These are phyloP conservation scores for Pasiphila rectangulata DNA, from an alignment of 2,888 invertebrate genomes.

Conservation along the genomic window DNA sequence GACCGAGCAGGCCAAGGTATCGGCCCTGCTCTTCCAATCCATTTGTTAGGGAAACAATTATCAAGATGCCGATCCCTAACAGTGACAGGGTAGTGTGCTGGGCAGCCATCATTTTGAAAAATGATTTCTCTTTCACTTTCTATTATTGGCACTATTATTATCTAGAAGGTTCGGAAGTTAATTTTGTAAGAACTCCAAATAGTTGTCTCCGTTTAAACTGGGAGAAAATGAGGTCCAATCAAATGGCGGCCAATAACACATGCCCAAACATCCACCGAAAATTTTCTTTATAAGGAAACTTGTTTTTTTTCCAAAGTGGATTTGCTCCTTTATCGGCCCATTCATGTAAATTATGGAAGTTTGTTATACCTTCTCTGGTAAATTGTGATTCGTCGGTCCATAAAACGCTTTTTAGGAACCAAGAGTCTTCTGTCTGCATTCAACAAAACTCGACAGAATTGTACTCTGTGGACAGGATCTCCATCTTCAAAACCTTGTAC, in stretches of 20 bases:
- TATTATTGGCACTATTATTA: not conserved
- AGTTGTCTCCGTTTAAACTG: not conserved
- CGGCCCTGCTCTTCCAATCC: conserved; percentile 8
- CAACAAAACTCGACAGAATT: no score
- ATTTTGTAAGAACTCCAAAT: not conserved
- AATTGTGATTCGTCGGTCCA: no score
- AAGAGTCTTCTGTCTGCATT: no score
- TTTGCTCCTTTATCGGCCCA: no score
- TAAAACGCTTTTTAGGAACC: no score
- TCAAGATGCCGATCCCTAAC: conserved; percentile 5
- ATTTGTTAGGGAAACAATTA: conserved; percentile 8
- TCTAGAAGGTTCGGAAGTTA: not conserved
- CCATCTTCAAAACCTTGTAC: no score
- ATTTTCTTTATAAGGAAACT: not conserved
- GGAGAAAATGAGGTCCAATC: not conserved
- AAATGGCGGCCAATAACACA: not conserved
- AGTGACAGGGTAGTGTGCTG: conserved; percentile 4
- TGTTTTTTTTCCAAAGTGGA: no score
- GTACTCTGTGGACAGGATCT: no score
- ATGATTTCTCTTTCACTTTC: conserved; percentile 1
- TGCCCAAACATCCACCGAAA: not conserved
- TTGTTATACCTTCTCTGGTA: no score
- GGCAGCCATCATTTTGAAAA: conserved; percentile 10
- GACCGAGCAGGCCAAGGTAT: conserved; percentile 5
- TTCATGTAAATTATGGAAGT: no score